Evolutionary conservation across 2,888 invertebrate genomes (phyloP).

Genomic region (Ryuthela nishihirai): DNA sequence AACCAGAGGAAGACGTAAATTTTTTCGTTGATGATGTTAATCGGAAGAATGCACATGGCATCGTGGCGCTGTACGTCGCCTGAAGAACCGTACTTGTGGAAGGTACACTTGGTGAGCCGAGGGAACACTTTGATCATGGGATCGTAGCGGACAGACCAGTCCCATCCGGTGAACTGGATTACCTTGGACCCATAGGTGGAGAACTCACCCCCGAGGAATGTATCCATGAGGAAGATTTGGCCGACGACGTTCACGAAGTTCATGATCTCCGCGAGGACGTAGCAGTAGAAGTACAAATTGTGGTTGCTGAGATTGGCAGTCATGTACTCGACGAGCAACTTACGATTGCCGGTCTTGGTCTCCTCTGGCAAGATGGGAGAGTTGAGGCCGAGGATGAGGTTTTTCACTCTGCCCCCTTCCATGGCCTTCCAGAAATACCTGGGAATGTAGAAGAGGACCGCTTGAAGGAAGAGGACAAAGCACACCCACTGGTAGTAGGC

Average conservation of each 20-base stretch:
- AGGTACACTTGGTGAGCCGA: conserved; percentile 83
- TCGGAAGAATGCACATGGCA: conserved; percentile 76
- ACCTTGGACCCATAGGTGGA: conserved; percentile 53
- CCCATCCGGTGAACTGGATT: conserved; percentile 42
- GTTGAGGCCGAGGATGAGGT: conserved; percentile 42
- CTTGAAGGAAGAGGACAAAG: conserved; percentile 49
- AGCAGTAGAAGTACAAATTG: conserved; percentile 62
- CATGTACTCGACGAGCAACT: conserved; percentile 58
- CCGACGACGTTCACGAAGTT: conserved; percentile 44
- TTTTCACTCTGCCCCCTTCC: conserved; percentile 45
- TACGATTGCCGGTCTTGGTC: conserved; percentile 18
- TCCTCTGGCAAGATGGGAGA: conserved; percentile 39
- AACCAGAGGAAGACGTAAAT: conserved; percentile 62
- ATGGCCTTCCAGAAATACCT: conserved; percentile 48
- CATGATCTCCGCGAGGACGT: conserved; percentile 42
- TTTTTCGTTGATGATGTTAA: conserved; percentile 91
- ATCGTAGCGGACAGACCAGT: conserved; percentile 41
- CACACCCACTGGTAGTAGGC: conserved; percentile 51
- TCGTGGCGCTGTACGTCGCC: conserved; percentile 85
- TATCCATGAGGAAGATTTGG: conserved; percentile 44
- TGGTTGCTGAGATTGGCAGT: conserved; percentile 69
- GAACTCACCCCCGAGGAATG: conserved; percentile 44
- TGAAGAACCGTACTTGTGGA: conserved; percentile 82
- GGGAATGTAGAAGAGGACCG: conserved; percentile 47
- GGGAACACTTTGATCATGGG: conserved; percentile 66